Base-by-base conservation (phyloP, 2,113 vertebrate species). In the Emydura subglobosa region DNA sequence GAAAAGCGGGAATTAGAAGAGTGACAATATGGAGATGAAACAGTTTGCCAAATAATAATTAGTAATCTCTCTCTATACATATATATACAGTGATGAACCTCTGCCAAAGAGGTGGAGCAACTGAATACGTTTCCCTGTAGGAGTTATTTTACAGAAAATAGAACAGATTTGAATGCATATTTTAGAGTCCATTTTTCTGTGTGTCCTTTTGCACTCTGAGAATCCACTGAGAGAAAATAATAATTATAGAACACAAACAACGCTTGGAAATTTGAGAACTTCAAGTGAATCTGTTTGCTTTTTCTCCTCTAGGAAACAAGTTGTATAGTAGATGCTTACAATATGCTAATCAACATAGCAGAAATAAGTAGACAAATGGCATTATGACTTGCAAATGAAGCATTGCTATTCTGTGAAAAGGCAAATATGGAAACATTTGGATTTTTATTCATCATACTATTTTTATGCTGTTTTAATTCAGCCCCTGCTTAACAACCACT, bases 291-390 rank as follows among this genome's bases (percentile, higher is more conserved):
- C 53, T 83, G 81, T 92, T 91, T 78, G 87, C 53, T 94, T 95
- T 83, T 50, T 19, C n/a, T 42, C 74, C 90, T 80, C 82, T 27
- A 87, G 80, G 72, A 96, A 84, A 57, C 34, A 92, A 94, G 91
- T 1, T 4, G 72, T 9, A 47, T 51, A 88, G 44, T 51, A 47
- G 72, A 49, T 81, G 86, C 50, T 94, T 87, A 86, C 61, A 92
- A 72, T 86, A 92, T 54, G 76, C 61, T 93, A 91, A 90, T 83
- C 57, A 54, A 78, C 85, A 31, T 16, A 47, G 3, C 17, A 57
- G 74, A 91, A 90, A 91, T 55, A 1, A 53, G 76, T 83, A 74
- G 94, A 47, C n/a, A 83, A 86, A 74, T 1, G 78, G 81, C 16
- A n/a, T 55, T 85, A 27, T 74, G 80, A 3, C 3, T 51, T 27